Percentiles rank a stretch among this genome's conserved stretches.
phyloP scores from a whole-genome alignment of 2,797 vertebrate species.

The Lepilemur ruficaudatus region DNA sequence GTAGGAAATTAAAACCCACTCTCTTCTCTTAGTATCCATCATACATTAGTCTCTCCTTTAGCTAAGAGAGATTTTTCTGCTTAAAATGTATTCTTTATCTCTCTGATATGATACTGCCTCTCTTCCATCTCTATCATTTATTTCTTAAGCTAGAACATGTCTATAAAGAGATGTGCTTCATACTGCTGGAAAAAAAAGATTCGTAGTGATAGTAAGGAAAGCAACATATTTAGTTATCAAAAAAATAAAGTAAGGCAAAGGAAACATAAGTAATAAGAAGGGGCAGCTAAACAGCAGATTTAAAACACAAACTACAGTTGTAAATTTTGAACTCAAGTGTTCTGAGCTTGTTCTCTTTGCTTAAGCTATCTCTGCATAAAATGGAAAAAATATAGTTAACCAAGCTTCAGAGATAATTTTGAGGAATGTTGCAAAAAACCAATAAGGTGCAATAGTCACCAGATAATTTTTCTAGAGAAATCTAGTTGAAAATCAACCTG shows the following conservation, averaged over 20 bases:
- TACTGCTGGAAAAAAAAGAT: background rate
- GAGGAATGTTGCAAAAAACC: background rate
- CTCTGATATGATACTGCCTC: background rate
- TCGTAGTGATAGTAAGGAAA: background rate
- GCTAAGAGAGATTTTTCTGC: background rate
- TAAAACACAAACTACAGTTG: background rate
- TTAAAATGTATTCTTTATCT: background rate
- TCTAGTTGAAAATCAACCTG: background rate
- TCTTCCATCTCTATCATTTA: background rate
- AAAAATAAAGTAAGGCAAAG: background rate
- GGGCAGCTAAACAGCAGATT: background rate
- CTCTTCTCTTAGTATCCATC: background rate
- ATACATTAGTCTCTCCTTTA: background rate
- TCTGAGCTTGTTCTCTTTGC: background rate
- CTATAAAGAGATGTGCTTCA: background rate
- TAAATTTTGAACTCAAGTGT: background rate
- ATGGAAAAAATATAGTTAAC: background rate
- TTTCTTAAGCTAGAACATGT: background rate
- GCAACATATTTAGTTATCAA: background rate
- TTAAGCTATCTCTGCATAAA: background rate
- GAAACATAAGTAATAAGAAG: background rate
- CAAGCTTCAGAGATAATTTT: background rate
- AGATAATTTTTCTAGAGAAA: background rate
- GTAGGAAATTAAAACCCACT: background rate
- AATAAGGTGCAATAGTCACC: background rate